These are phyloP conservation scores for Gymnodraco acuticeps DNA, from an alignment of 2,797 vertebrate genomes.

Conservation along the genomic window DNA sequence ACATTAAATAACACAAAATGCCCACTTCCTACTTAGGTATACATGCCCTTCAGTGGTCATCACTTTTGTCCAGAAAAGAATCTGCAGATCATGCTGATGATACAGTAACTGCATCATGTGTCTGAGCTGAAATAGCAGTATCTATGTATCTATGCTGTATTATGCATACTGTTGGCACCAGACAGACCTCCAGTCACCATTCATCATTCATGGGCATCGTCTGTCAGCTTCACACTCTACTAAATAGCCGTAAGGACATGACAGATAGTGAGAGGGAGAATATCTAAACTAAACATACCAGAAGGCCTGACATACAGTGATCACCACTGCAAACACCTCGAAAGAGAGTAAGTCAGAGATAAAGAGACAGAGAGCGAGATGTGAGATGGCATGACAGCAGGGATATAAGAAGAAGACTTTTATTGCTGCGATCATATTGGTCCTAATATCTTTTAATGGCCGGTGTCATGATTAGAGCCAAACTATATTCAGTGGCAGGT, in stretches of 20 bases:
- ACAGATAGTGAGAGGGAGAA: slow-evolving; percentile 38
- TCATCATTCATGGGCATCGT: slow-evolving; percentile 77
- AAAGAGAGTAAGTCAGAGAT: slow-evolving; percentile 20
- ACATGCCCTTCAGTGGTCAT: slow-evolving; percentile 20
- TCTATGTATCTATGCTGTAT: slow-evolving; percentile 54
- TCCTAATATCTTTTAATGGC: slow-evolving; percentile 30
- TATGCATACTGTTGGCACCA: slow-evolving; percentile 71
- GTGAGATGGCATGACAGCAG: slow-evolving; percentile 10
- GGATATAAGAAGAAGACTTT: slow-evolving; percentile 10
- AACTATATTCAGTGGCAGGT: slow-evolving; percentile 21
- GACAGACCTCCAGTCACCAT: slow-evolving; percentile 72
- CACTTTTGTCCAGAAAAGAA: slow-evolving; percentile 40
- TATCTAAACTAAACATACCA: slow-evolving; percentile 48
- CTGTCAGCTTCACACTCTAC: slow-evolving; percentile 70
- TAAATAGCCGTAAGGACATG: slow-evolving; percentile 64
- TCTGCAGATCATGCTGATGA: slow-evolving; percentile 34
- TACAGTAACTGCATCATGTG: slow-evolving; percentile 48
- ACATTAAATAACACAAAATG: not conserved
- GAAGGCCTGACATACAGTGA: slow-evolving; percentile 47
- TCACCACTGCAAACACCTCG: slow-evolving; percentile 38
- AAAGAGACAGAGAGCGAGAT: slow-evolving; percentile 11
- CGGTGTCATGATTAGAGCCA: slow-evolving; percentile 5
- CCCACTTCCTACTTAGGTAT: not conserved
- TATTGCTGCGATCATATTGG: slow-evolving; percentile 4
- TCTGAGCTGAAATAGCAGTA: slow-evolving; percentile 44